phyloP scores from a whole-genome alignment of 2,888 invertebrate species.

The Calliphora vomitoria region DNA sequence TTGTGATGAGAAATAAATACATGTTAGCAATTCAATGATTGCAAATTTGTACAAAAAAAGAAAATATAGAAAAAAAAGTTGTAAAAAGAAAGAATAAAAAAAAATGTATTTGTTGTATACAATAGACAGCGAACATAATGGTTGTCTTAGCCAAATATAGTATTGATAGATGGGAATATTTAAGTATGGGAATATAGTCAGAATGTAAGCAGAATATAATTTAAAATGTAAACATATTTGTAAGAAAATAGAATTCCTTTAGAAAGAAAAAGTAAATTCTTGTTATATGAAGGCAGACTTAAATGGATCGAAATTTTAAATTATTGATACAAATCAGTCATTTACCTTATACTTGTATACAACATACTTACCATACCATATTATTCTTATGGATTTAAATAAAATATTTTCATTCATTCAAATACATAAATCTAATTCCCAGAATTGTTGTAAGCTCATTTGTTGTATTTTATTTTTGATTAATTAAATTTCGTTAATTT shows the following conservation, averaged over 20 bases:
- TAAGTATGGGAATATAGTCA: conserved; percentile 51
- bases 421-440: not conserved
- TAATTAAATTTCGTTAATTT: conserved; percentile 20
- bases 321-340: no score
- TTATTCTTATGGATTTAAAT: not conserved
- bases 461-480: not conserved
- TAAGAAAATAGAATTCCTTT: not conserved
- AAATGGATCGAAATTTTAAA: no score
- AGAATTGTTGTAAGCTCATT: not conserved
- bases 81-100: conserved; percentile 6
- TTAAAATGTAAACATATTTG: not conserved
- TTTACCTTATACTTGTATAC: not conserved
- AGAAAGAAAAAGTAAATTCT: conserved; percentile 6
- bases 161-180: conserved; percentile 24
- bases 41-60: conserved; percentile 62
- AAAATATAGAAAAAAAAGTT: conserved; percentile 22
- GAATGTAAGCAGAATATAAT: not conserved
- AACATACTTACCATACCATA: no score
- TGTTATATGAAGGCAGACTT: not conserved
- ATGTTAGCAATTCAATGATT: conserved; percentile 70
- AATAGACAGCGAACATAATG: conserved; percentile 39
- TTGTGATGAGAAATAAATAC: conserved; percentile 70
- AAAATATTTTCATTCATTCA: not conserved
- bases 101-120: conserved; percentile 35
- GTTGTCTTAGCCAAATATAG: conserved; percentile 57